These are phyloP conservation scores for Coronaproctus castanopsis DNA, from an alignment of 2,888 invertebrate genomes.

Conservation along the genomic window DNA sequence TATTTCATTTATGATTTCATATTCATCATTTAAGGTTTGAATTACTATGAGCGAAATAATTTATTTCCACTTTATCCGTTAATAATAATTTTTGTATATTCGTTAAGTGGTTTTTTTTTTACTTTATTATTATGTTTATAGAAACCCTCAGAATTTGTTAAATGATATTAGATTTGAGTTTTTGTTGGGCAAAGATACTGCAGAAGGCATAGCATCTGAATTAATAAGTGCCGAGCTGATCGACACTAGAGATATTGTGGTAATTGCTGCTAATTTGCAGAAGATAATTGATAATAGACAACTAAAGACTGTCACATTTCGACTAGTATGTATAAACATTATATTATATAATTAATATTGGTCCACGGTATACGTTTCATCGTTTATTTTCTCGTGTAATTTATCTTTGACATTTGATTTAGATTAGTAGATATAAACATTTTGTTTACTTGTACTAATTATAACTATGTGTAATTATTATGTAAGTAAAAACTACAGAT, in stretches of 20 bases:
- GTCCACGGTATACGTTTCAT: not conserved
- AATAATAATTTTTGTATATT: too few species aligned
- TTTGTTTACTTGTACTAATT: not conserved
- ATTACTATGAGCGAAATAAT: too few species aligned
- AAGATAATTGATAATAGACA: constrained; percentile 54
- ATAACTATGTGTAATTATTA: too few species aligned
- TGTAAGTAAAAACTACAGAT: too few species aligned
- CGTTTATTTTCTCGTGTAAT: too few species aligned
- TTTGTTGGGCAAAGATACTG: constrained; percentile 65
- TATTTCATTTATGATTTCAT: too few species aligned
- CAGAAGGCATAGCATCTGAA: constrained; percentile 85
- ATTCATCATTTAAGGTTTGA: too few species aligned
- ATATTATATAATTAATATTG: not conserved
- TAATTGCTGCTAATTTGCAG: constrained; percentile 84
- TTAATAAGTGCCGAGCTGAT: constrained; percentile 87
- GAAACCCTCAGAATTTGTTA: constrained; percentile 66
- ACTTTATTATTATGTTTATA: too few species aligned
- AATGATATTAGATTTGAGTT: constrained; percentile 98
- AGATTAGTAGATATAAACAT: not conserved
- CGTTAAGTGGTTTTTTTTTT: too few species aligned
- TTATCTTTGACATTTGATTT: not conserved
- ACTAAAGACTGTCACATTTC: constrained; percentile 65
- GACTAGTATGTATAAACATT: constrained; percentile 41
- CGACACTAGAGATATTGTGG: constrained; percentile 69
- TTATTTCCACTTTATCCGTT: too few species aligned